These are phyloP conservation scores for Scomber scombrus DNA, from an alignment of 2,113 vertebrate species.

Conservation along the genomic window DNA sequence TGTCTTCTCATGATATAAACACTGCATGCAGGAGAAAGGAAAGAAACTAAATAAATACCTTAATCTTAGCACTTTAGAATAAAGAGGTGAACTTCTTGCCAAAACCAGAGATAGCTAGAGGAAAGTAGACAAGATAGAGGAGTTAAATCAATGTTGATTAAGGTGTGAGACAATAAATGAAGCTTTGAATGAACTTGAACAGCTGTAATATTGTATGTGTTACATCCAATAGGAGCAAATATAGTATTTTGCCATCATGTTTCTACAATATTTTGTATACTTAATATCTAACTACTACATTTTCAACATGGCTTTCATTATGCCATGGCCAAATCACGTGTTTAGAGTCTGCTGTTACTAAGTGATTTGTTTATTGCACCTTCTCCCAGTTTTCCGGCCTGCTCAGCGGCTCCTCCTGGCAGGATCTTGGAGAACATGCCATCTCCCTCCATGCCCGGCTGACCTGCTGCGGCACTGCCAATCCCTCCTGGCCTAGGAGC, in stretches of 20 bases:
- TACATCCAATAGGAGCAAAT: no score
- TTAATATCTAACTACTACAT: neutral
- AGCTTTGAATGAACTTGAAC: no score
- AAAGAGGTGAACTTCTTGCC: conserved; percentile 99
- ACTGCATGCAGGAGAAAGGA: neutral
- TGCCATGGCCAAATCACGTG: neutral
- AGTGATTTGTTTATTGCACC: conserved; percentile 79
- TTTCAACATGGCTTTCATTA: neutral
- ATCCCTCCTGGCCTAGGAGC: conserved; percentile 84
- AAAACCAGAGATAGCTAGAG: conserved; percentile 93
- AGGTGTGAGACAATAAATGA: no score
- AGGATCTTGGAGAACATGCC: conserved; percentile 95
- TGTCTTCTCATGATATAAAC: neutral
- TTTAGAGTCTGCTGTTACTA: neutral
- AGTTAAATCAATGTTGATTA: neutral
- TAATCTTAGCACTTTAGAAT: conserved; percentile 88
- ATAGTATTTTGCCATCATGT: no score
- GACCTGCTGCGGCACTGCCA: conserved; percentile 83
- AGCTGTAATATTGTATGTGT: no score
- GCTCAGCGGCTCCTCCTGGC: conserved; percentile 94
- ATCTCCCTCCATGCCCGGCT: conserved; percentile 91
- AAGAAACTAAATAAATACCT: conserved; percentile 79
- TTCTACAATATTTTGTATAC: no score
- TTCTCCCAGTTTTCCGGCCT: conserved; percentile 98
- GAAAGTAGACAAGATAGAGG: conserved; percentile 40